phyloP scores from a whole-genome alignment of 1,140 invertebrate species.

The Papilio xuthus region DNA sequence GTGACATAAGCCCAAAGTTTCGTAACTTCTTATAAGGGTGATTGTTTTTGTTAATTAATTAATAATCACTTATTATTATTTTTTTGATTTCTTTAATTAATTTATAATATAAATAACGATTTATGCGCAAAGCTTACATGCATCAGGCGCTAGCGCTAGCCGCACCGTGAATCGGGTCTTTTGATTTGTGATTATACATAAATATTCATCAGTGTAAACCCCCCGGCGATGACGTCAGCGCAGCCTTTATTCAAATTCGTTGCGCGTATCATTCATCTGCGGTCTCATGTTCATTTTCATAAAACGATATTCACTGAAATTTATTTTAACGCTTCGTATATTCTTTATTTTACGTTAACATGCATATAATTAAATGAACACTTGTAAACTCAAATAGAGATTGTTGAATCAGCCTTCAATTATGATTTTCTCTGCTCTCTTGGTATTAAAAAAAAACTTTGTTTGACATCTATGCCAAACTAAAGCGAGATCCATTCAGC shows the following conservation, averaged over 20 bases:
- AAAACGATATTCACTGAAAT: slow-evolving; percentile 16
- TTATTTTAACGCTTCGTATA: not conserved
- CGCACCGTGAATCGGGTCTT: not conserved
- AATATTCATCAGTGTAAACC: slow-evolving; percentile 27
- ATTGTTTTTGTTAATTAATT: too few relatives aligned
- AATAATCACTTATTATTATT: not conserved
- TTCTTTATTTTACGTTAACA: not conserved
- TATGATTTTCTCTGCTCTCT: too few relatives aligned
- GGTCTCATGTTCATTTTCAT: slow-evolving; percentile 32
- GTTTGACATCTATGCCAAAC: too few relatives aligned
- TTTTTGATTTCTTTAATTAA: slow-evolving; percentile 5
- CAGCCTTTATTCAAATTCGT: slow-evolving; percentile 27
- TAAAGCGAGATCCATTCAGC: too few relatives aligned
- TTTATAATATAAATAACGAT: not conserved
- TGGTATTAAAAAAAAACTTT: too few relatives aligned
- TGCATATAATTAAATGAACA: not conserved
- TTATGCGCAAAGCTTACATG: not conserved
- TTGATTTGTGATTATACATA: slow-evolving; percentile 27
- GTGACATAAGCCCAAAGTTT: too few relatives aligned
- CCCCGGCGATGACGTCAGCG: slow-evolving; percentile 9
- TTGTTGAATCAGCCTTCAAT: too few relatives aligned
- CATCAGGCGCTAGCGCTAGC: not conserved
- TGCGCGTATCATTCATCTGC: slow-evolving; percentile 13
- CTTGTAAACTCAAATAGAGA: not conserved
- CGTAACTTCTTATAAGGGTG: not conserved